A percentile compares a stretch with the other conserved stretches of the same genome.
Conservation (phyloP, 2,113 vertebrate species). For the Galbula dea region DNA sequence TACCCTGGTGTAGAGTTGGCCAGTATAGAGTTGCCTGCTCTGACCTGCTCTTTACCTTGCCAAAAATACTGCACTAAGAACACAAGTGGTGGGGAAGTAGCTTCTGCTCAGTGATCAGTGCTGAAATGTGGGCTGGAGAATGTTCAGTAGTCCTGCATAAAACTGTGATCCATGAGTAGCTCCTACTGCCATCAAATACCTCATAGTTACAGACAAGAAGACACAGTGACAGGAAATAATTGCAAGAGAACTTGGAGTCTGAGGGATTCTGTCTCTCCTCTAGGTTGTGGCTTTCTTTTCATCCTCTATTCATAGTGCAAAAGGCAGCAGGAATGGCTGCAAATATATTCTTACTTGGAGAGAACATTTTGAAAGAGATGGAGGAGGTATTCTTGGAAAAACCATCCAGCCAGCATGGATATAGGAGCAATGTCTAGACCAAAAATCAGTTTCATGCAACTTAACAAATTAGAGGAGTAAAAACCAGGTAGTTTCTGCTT, state of each 20-base stretch:
- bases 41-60: neutral
- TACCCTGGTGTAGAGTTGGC: too few relatives aligned
- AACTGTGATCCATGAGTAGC: neutral
- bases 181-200: neutral
- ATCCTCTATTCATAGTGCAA: neutral
- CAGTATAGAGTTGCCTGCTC: neutral
- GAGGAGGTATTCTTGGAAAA: neutral
- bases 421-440: neutral
- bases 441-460: neutral
- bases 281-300: neutral
- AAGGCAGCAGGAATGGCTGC: neutral
- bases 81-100: neutral
- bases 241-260: neutral
- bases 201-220: neutral
- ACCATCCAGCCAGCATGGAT: neutral
- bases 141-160: neutral
- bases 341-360: neutral
- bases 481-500: conserved; percentile 19
- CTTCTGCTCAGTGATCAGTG: neutral
- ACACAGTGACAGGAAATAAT: neutral
- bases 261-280: neutral
- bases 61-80: neutral
- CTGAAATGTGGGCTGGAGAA: neutral
- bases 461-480: neutral
- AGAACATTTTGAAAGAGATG: neutral